Base-by-base conservation (phyloP, 2,888 invertebrate genomes). In the Galerucella calmariensis region DNA sequence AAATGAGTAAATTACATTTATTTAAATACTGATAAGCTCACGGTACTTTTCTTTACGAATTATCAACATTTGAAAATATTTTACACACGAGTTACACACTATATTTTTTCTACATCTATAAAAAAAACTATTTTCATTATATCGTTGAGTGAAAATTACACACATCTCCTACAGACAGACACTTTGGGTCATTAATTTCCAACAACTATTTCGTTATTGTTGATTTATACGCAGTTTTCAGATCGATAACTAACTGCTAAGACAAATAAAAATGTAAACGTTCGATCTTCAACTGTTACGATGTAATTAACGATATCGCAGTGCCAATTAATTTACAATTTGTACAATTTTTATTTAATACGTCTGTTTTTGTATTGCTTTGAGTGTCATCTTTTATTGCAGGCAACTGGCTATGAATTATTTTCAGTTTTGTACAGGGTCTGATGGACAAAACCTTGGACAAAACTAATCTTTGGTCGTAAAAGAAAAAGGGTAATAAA, bases 231-330 rank as follows among this genome's bases (percentile, higher is more conserved):
- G 51, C 14, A 51, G 3, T 16, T 16, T n/a, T 51, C n/a, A 51
- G n/a, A 51, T n/a, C 46, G 2, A 46, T 46, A 46, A 2, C 20
- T 46, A 12, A 12, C 46, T 11, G 11, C 12, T 12, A 12, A 14
- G n/a, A n/a, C 11, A 51, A 14, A 51, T n/a, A 51, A 51, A n/a
- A 51, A 51, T 51, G 51, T 51, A 51, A 14, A 51, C 51, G 14
- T 35, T 11, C 51, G 51, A 51, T 51, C 51, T 51, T n/a, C n/a
- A 51, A 51, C 51, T 51, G 51, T 51, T 51, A 51, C 51, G 51
- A 51, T 14, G 51, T 14, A 51, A 51, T 51, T 56, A 56, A 56
- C 16, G 16, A 56, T 16, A 56, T 56, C 16, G n/a, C n/a, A 12
- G 14, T 51, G n/a, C 1, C 51, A 51, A 51, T 46, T 46, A 46